phyloP scores from a whole-genome alignment of 2,797 vertebrate species.

The Furcifer pardalis region DNA sequence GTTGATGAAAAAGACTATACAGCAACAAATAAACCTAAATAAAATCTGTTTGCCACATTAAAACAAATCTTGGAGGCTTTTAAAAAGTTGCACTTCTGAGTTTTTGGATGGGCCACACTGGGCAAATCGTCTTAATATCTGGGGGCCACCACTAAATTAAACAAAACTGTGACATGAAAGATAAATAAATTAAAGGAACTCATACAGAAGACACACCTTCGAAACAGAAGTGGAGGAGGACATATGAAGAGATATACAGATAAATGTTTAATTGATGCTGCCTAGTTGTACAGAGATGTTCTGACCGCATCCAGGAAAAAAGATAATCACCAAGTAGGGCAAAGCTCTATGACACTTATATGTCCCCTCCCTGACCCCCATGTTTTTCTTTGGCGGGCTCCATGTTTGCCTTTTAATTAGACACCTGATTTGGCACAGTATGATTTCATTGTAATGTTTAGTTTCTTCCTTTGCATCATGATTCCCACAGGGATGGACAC shows the following conservation, averaged over 20 bases:
- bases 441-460: neutral
- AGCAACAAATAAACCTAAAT: neutral
- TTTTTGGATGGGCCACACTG: neutral
- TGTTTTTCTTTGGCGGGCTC: too few species aligned
- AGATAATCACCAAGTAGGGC: neutral
- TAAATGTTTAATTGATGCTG: neutral
- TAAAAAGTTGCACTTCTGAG: neutral
- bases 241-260: neutral
- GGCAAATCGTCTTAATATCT: neutral
- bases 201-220: neutral
- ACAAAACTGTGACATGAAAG: neutral
- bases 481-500: neutral
- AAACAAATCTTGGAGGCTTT: neutral
- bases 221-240: neutral
- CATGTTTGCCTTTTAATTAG: neutral
- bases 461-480: neutral
- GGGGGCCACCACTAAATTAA: neutral
- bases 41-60: neutral
- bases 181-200: neutral
- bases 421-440: neutral
- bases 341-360: neutral
- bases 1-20: neutral
- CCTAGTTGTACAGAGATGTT: too few species aligned
- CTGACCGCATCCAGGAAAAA: too few species aligned
- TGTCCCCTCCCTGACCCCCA: too few species aligned